These are phyloP conservation scores for Nothoprocta pentlandii DNA, from an alignment of 2,113 vertebrate species.

Conservation along the genomic window DNA sequence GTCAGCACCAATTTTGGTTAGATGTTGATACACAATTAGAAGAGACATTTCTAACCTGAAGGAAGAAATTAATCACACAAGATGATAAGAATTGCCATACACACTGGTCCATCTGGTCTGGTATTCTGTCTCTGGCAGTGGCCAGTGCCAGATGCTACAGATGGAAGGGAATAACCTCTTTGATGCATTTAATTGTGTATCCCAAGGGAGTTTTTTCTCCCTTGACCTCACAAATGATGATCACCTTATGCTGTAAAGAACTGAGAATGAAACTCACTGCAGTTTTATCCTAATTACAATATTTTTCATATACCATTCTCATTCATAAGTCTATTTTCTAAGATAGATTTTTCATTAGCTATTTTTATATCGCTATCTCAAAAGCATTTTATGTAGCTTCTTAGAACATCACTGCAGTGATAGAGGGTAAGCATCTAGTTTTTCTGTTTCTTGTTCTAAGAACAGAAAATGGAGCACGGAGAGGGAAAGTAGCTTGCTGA, in stretches of 20 bases:
- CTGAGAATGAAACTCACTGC: not conserved
- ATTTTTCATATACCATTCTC: not conserved
- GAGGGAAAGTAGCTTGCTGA: constrained; percentile 12
- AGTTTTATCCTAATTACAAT: constrained; percentile 3
- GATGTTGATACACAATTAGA: constrained; percentile 37
- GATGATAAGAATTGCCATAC: constrained; percentile 40
- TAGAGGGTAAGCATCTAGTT: not conserved
- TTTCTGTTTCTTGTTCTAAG: not conserved
- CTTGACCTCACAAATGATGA: constrained; percentile 23
- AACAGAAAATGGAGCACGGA: constrained; percentile 19
- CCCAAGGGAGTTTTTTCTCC: constrained; percentile 20
- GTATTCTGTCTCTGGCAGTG: constrained; percentile 26
- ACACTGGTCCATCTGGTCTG: constrained; percentile 46
- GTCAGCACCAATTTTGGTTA: constrained; percentile 47
- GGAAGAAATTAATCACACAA: constrained; percentile 61
- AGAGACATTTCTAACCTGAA: constrained; percentile 47
- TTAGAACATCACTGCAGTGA: not conserved
- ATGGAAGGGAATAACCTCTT: constrained; percentile 48
- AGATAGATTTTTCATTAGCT: not conserved
- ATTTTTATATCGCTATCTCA: constrained; percentile 32
- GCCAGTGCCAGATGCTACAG: constrained; percentile 59
- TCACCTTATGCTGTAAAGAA: constrained; percentile 11
- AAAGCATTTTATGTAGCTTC: constrained; percentile 14
- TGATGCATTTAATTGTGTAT: constrained; percentile 56
- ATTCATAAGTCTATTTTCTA: constrained; percentile 3